These are phyloP conservation scores for Drosophila aff. DNA, from an alignment of 1,140 invertebrate genomes.

Conservation along the genomic window DNA sequence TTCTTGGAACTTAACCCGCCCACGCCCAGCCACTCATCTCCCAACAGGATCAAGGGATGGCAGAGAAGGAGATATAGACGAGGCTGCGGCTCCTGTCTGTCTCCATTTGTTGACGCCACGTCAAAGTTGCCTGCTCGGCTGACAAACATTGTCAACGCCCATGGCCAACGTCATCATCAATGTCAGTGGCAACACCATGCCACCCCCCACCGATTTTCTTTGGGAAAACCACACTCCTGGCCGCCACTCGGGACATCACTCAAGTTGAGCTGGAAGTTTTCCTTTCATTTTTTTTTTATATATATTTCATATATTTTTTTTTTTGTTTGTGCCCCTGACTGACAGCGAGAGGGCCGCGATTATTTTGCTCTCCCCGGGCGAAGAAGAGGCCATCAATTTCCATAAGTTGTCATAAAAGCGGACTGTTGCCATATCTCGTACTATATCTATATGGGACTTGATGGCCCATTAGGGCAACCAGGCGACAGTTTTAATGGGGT, in stretches of 20 bases:
- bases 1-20: constrained; percentile 28
- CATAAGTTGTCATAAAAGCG: constrained; percentile 78
- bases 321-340: constrained; percentile 10
- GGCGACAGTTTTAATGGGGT: constrained; percentile 68
- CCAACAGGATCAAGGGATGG: background rate
- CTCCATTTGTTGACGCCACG: constrained; percentile 64
- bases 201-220: constrained; percentile 1
- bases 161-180: constrained; percentile 77
- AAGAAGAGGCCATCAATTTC: constrained; percentile 73
- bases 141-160: constrained; percentile 80
- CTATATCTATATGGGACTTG: constrained; percentile 45
- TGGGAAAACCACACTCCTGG: background rate
- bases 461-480: constrained; percentile 61
- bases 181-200: constrained; percentile 54
- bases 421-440: constrained; percentile 64
- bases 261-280: constrained; percentile 67
- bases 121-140: constrained; percentile 54
- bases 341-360: constrained; percentile 43
- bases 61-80: background rate
- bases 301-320: constrained; percentile 6
- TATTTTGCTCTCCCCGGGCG: constrained; percentile 43
- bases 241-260: constrained; percentile 53
- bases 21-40: constrained; percentile 40
- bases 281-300: constrained; percentile 34
- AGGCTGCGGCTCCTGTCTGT: constrained; percentile 49